phyloP scores from a whole-genome alignment of 2,797 vertebrate genomes.

The Argentina silus region DNA sequence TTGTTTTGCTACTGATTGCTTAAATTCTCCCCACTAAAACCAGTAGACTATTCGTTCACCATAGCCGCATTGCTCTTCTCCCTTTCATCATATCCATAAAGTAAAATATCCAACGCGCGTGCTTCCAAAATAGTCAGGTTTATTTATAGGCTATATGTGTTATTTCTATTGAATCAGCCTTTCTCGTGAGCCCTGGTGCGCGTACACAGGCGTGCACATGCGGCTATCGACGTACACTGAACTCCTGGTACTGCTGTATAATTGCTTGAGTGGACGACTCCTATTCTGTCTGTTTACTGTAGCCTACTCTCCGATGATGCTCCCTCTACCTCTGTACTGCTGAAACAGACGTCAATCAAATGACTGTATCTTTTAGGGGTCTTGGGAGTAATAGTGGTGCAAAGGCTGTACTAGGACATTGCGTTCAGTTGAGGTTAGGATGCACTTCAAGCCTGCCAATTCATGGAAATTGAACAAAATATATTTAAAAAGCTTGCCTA shows the following conservation, averaged over 20 bases:
- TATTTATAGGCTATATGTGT: conserved; percentile 54
- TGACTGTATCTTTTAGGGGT: background rate
- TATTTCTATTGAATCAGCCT: conserved; percentile 2
- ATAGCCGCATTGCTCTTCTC: conserved; percentile 41
- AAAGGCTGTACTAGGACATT: conserved; percentile 3
- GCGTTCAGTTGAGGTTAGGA: background rate
- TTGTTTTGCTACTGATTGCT: conserved; percentile 34
- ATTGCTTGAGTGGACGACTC: conserved; percentile 29
- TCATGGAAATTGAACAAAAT: too few relatives aligned
- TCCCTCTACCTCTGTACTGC: background rate
- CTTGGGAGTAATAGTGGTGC: background rate
- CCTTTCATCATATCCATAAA: conserved; percentile 44
- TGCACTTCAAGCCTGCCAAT: too few relatives aligned
- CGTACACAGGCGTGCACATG: conserved; percentile 53
- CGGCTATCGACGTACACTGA: conserved; percentile 47
- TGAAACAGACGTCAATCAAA: conserved; percentile 15
- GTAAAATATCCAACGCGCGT: conserved; percentile 13
- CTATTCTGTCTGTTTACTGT: conserved; percentile 51
- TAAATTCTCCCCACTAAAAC: conserved; percentile 40
- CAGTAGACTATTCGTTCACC: conserved; percentile 59
- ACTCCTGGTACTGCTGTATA: conserved; percentile 31
- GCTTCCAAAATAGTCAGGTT: background rate
- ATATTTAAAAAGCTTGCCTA: too few relatives aligned
- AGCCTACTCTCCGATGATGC: conserved; percentile 15
- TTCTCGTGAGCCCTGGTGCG: conserved; percentile 7